Evolutionary conservation across 2,113 vertebrate species (phyloP).

Genomic region (Spea bombifrons): DNA sequence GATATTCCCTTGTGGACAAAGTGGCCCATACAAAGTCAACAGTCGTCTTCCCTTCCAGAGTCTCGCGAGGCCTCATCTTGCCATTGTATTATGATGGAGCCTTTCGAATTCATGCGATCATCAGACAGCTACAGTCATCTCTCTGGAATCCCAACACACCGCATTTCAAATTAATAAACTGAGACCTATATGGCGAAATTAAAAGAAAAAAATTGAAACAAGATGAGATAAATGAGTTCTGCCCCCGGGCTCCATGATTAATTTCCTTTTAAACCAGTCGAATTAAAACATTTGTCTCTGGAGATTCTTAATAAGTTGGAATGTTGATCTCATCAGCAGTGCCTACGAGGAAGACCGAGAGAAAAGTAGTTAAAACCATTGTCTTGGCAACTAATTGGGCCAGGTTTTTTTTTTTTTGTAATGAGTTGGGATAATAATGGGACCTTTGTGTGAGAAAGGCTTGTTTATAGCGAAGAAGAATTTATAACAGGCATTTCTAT

Average conservation of each 20-base stretch:
- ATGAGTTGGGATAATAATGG: slow-evolving; percentile 21
- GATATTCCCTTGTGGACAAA: not conserved
- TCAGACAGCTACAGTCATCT: slow-evolving; percentile 13
- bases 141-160: slow-evolving; percentile 22
- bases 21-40: not conserved
- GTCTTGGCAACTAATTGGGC: slow-evolving; percentile 31
- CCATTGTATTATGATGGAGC: not conserved
- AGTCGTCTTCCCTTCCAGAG: not conserved
- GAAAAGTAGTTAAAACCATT: slow-evolving; percentile 20
- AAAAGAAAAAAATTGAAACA: slow-evolving; percentile 11
- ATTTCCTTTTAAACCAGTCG: slow-evolving; percentile 33
- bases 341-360: slow-evolving; percentile 24
- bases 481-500: not conserved
- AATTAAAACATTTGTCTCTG: slow-evolving; percentile 33
- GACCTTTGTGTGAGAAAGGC: slow-evolving; percentile 27
- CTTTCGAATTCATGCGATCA: slow-evolving; percentile 8
- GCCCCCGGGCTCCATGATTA: slow-evolving; percentile 20
- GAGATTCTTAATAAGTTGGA: slow-evolving; percentile 12
- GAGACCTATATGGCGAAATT: slow-evolving; percentile 40
- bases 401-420: slow-evolving; percentile 1
- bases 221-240: slow-evolving; percentile 23
- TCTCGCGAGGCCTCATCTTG: slow-evolving; percentile 5
- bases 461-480: not conserved
- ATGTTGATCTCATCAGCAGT: not conserved
- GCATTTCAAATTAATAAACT: slow-evolving; percentile 31